These are phyloP conservation scores for Lithophane socia DNA, from an alignment of 2,888 invertebrate species.

Conservation along the genomic window DNA sequence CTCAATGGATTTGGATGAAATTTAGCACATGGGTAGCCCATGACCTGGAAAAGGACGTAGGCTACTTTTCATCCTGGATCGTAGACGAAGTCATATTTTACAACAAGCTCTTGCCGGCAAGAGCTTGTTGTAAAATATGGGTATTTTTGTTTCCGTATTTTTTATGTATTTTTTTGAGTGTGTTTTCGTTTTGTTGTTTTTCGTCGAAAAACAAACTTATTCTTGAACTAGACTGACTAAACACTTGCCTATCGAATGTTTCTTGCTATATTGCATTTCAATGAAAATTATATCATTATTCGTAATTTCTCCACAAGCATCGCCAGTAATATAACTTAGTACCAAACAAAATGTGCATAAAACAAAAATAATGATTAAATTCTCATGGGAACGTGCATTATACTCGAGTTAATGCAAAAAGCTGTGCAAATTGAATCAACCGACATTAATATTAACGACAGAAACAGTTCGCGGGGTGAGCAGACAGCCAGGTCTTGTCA, in stretches of 20 bases:
- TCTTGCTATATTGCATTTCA: not conserved
- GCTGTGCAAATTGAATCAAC: conserved; percentile 65
- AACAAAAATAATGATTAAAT: conserved; percentile 58
- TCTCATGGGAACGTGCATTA: conserved; percentile 58
- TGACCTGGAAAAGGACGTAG: too few relatives aligned
- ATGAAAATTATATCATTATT: not conserved
- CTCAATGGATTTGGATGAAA: too few relatives aligned
- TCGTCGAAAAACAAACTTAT: too few relatives aligned
- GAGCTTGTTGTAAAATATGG: not conserved
- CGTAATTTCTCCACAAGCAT: conserved; percentile 21
- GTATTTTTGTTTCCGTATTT: too few relatives aligned
- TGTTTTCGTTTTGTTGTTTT: too few relatives aligned
- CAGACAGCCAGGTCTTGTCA: conserved; percentile 23
- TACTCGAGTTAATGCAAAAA: conserved; percentile 60
- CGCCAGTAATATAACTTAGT: conserved; percentile 5
- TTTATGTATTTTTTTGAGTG: too few relatives aligned
- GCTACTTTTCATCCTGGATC: too few relatives aligned
- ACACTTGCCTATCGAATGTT: too few relatives aligned
- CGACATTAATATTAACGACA: conserved; percentile 60
- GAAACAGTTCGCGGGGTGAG: conserved; percentile 47
- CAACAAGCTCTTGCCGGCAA: too few relatives aligned
- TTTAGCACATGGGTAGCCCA: too few relatives aligned
- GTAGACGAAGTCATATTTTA: too few relatives aligned
- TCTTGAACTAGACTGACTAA: too few relatives aligned
- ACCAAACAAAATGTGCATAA: conserved; percentile 34